Evolutionary conservation across 1,140 invertebrate species (phyloP).

Genomic region (Caenorhabditis inopinata): DNA sequence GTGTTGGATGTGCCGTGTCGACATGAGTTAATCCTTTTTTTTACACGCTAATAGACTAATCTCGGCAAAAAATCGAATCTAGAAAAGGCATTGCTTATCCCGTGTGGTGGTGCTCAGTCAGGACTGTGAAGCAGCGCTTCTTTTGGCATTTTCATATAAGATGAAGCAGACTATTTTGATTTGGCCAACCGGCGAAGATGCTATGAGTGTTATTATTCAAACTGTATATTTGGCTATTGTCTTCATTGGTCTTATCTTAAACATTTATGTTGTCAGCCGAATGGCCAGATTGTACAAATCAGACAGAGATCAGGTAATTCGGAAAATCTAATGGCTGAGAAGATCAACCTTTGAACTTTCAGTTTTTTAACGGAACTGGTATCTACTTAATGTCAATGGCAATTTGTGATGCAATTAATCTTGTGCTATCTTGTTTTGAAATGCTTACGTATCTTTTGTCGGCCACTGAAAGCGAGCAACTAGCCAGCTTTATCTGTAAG

Average conservation of each 20-base stretch:
- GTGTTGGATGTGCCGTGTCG: not conserved
- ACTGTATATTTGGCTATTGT: not conserved
- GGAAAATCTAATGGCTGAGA: not conserved
- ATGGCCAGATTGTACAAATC: constrained; percentile 6
- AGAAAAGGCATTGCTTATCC: not conserved
- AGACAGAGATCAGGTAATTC: constrained; percentile 39
- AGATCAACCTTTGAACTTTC: not conserved
- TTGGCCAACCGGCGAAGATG: not conserved
- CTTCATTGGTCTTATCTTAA: constrained; percentile 13
- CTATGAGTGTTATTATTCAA: not conserved
- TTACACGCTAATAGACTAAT: constrained; percentile 25
- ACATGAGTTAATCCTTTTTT: constrained; percentile 25
- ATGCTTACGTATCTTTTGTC: constrained; percentile 5
- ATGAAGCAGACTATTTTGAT: not conserved
- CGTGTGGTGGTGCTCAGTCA: not conserved
- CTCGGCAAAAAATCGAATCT: constrained; percentile 11
- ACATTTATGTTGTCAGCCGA: constrained; percentile 28
- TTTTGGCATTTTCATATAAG: not conserved
- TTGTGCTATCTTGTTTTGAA: constrained; percentile 32
- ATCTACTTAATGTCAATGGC: constrained; percentile 40
- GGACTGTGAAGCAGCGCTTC: not conserved
- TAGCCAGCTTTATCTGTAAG: not conserved
- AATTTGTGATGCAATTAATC: constrained; percentile 22
- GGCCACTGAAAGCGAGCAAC: not conserved
- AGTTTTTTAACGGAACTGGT: constrained; percentile 42